Conservation (phyloP, 2,888 invertebrate genomes). For the Cabera pusaria region DNA sequence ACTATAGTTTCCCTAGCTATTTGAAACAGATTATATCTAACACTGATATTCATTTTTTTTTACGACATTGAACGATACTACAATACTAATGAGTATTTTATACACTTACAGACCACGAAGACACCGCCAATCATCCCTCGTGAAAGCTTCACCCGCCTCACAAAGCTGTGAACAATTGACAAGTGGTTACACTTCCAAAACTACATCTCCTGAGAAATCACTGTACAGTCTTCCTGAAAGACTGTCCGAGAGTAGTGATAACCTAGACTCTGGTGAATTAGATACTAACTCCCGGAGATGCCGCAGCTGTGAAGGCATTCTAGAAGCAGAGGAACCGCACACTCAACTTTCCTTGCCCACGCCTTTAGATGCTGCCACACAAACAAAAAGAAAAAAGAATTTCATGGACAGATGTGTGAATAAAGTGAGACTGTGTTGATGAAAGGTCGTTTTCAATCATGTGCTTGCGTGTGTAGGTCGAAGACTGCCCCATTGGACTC, state of each 20-base stretch:
- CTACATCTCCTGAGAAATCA: slow-evolving; percentile 70
- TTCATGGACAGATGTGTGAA: slow-evolving; percentile 94
- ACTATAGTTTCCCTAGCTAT: no score
- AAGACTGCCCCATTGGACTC: slow-evolving; percentile 70
- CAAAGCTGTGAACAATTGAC: slow-evolving; percentile 73
- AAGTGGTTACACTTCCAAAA: slow-evolving; percentile 68
- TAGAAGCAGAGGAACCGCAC: slow-evolving; percentile 80
- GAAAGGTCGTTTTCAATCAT: slow-evolving; percentile 42
- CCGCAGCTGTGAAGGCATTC: slow-evolving; percentile 85
- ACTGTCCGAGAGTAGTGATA: slow-evolving; percentile 68
- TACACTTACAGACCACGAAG: slow-evolving; percentile 68
- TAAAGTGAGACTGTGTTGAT: slow-evolving; percentile 90
- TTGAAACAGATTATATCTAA: no score
- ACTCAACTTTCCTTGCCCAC: slow-evolving; percentile 82
- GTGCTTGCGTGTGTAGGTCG: slow-evolving; percentile 71
- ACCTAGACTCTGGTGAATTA: slow-evolving; percentile 57
- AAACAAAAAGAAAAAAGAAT: slow-evolving; percentile 88
- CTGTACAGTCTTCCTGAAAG: slow-evolving; percentile 71
- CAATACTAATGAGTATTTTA: slow-evolving; percentile 8
- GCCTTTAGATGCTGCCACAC: slow-evolving; percentile 81
- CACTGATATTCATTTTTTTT: no score
- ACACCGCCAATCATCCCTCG: slow-evolving; percentile 71
- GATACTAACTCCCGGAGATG: slow-evolving; percentile 69
- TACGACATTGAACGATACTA: no score
- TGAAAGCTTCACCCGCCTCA: slow-evolving; percentile 65